A percentile compares a stretch with the other conserved stretches of the same genome.
Conservation (phyloP, 2,888 invertebrate species). For the Panopea generosa region DNA sequence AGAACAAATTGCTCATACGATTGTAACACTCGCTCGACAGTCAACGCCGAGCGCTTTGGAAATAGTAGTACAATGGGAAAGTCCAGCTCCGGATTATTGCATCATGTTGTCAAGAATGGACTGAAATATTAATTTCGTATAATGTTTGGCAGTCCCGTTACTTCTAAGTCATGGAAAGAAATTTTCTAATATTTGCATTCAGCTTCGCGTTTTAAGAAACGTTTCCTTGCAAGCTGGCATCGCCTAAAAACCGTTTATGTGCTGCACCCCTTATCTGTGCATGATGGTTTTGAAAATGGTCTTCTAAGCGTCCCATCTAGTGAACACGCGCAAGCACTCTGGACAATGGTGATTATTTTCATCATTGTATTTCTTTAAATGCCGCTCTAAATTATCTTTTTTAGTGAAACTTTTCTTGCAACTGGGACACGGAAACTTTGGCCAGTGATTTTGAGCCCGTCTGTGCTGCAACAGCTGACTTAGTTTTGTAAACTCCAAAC, state of each 20-base stretch:
- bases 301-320: conserved; percentile 17
- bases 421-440: conserved; percentile 4
- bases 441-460: conserved; percentile 5
- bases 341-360: conserved; percentile 30
- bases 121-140: conserved; percentile 11
- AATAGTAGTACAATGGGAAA: conserved; percentile 39
- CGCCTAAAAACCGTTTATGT: not conserved
- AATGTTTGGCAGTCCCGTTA: conserved; percentile 15
- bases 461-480: conserved; percentile 10
- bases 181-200: conserved; percentile 28
- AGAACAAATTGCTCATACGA: conserved; percentile 46
- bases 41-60: conserved; percentile 19
- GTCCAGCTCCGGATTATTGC: conserved; percentile 31
- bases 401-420: conserved; percentile 24
- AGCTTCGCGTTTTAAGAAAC: too few species aligned
- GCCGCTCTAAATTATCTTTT: conserved; percentile 30
- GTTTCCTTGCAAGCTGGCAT: too few species aligned
- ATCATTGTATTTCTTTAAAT: conserved; percentile 19
- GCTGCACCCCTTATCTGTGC: not conserved
- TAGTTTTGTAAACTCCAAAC: not conserved
- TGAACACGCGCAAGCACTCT: conserved; percentile 27
- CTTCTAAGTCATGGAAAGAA: conserved; percentile 3
- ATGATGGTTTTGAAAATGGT: not conserved
- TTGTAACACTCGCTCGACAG: conserved; percentile 41
- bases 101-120: conserved; percentile 5